These are phyloP conservation scores for Pterobdella sp. DNA, from an alignment of 2,888 invertebrate species.

Conservation along the genomic window DNA sequence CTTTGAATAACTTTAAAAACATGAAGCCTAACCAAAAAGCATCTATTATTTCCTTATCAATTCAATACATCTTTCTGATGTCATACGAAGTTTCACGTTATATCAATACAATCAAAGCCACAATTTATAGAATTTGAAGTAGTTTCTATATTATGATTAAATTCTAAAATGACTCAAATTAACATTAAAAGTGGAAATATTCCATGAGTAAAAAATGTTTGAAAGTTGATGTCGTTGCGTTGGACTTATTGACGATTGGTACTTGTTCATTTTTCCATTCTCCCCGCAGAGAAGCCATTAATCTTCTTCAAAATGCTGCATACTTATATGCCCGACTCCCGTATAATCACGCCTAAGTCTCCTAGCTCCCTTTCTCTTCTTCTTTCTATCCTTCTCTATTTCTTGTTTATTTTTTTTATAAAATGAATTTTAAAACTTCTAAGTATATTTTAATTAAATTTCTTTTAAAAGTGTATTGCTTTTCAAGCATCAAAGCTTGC, in stretches of 20 bases:
- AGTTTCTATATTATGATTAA: too few species aligned
- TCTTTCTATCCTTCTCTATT: neutral
- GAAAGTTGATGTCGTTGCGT: slow-evolving; percentile 9
- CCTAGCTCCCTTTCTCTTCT: neutral
- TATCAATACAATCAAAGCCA: too few species aligned
- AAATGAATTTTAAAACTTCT: neutral
- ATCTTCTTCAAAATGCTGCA: slow-evolving; percentile 16
- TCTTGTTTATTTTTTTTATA: neutral
- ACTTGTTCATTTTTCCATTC: slow-evolving; percentile 14
- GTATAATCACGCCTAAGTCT: slow-evolving; percentile 13
- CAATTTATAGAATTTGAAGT: too few species aligned
- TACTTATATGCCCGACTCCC: slow-evolving; percentile 11
- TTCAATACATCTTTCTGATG: too few species aligned
- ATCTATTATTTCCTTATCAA: too few species aligned
- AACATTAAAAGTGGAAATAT: too few species aligned
- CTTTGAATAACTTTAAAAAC: too few species aligned
- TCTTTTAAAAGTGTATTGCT: neutral
- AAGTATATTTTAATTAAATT: neutral
- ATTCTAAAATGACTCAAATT: too few species aligned
- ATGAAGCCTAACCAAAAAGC: too few species aligned
- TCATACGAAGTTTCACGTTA: too few species aligned
- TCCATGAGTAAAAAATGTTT: too few species aligned
- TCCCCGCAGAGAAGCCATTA: neutral
- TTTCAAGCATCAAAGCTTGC: neutral
- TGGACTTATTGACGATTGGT: neutral